Conservation (phyloP, 2,888 invertebrate species). For the Hypena proboscidalis region DNA sequence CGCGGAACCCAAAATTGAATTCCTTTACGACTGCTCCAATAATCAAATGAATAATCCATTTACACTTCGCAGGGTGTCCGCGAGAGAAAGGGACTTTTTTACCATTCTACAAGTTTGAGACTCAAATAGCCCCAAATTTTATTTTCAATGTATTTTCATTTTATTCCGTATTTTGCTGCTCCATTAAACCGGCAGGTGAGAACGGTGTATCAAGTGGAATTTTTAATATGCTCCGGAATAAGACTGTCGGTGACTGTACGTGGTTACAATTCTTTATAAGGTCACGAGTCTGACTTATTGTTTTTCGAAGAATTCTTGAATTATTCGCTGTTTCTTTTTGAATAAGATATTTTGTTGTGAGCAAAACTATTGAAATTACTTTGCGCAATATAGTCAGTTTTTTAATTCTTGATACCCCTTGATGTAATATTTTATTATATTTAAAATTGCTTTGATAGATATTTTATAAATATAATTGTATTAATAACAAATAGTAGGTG, state of each 20-base stretch:
- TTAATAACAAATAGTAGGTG: no score
- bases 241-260: constrained; percentile 45
- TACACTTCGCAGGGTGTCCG: constrained; percentile 55
- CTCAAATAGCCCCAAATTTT: constrained; percentile 22
- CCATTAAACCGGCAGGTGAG: constrained; percentile 55
- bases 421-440: neutral
- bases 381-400: no score
- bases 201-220: constrained; percentile 54
- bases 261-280: constrained; percentile 40
- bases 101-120: constrained; percentile 17
- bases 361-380: no score
- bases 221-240: constrained; percentile 50
- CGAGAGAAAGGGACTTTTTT: constrained; percentile 32
- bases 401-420: constrained; percentile 6
- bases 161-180: constrained; percentile 45
- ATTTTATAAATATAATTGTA: neutral
- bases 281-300: constrained; percentile 40
- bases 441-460: neutral
- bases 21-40: constrained; percentile 73
- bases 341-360: no score
- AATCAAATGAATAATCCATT: constrained; percentile 81
- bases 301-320: constrained; percentile 29
- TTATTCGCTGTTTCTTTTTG: constrained; percentile 4
- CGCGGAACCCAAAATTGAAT: constrained; percentile 74
- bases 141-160: constrained; percentile 37